Base-by-base conservation (phyloP, 2,888 invertebrate genomes). In the Leptopilina drosophilae region DNA sequence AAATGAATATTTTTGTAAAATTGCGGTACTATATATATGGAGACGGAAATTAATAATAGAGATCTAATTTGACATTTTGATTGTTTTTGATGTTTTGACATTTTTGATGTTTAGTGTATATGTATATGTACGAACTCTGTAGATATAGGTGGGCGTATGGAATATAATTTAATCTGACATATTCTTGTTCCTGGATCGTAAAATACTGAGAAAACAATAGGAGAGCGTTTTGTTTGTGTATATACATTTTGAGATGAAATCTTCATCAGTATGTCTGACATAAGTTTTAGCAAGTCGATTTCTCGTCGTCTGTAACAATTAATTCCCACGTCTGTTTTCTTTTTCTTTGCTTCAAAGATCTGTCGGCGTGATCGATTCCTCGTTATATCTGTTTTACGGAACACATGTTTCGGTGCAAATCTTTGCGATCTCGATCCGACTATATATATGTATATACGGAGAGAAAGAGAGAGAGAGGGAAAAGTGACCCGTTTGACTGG, bases 391-490 rank as follows among this genome's bases (percentile, higher is more conserved):
- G 78, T 83, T 79, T 82, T 77, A 78, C 65, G 78, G 81, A 80
- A 82, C 82, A 82, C 80, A 64, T 82, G 82, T 82, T 83, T 82
- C 78, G 77, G 77, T 79, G 80, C 82, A 80, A 77, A 83, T 83
- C 79, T 53, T 82, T 78, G 78, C 81, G 64, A 82, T 80, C 81
- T 81, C 62, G 77, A 78, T 65, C 78, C 79, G 79, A 65, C 78
- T 77, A 78, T 77, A 75, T 9, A 46, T 7, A 46, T 7, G 20
- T 20, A 20, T 20, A 20, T 20, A 20, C 20, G 20, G 20, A 20
- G 20, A 20, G 20, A 20, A 20, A 20, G 20, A 20, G 20, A 46
- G 1, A 46, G 46, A 49, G 49, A 49, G 46, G 78, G 59, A 76
- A 78, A 82, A 82, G 78, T 78, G 69, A 81, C 77, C 49, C 79